Evolutionary conservation across 2,797 vertebrate genomes (phyloP), one percentile per base, ranked within the genome.

Genomic region (Pipistrellus nathusii): DNA sequence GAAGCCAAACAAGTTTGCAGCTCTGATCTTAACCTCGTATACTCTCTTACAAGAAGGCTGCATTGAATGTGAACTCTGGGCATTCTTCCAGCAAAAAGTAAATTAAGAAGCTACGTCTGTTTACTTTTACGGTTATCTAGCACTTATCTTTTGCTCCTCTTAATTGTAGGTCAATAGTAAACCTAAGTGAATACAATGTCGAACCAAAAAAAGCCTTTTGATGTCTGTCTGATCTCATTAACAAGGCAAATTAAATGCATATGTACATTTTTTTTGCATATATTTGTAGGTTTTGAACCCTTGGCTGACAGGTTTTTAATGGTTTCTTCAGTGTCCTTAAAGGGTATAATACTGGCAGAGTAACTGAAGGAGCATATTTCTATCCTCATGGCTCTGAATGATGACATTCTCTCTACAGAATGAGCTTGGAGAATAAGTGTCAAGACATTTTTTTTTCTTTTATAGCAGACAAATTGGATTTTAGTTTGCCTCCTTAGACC

Each of bases 371-470:
- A 25, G 11, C 14, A 3, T 8, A 4, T 12, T 15, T 41, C 48
- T 53, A 8, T 38, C 12, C 12, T 23, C 1, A 2, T 6, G 41
- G 2, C 25, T 68, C 13, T 46, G 15, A 59, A 38, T 0, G 2
- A 51, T 12, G 82, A 8, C 15, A 12, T 62, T 25, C 9, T 64
- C 9, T 66, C 17, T 62, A 4, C 0, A 9, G 62, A 88, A n/a
- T 25, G n/a, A 62, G 5, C 6, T 2, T 62, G 32, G 17, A n/a
- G 17, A 82, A 18, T 38, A 46, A 38, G 1, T 48, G 10, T 57
- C 27, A 71, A 38, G 41, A 2, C 12, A 62, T 48, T 25, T 55
- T 78, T 72, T 71, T 71, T 30, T 64, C 4, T 38, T 92, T 71
- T 9, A 66, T 15, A 44, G 20, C 10, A 68, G 38, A 72, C 4